These are phyloP conservation scores for Falco novaeseelandiae DNA, from an alignment of 2,797 vertebrate species.

Conservation along the genomic window DNA sequence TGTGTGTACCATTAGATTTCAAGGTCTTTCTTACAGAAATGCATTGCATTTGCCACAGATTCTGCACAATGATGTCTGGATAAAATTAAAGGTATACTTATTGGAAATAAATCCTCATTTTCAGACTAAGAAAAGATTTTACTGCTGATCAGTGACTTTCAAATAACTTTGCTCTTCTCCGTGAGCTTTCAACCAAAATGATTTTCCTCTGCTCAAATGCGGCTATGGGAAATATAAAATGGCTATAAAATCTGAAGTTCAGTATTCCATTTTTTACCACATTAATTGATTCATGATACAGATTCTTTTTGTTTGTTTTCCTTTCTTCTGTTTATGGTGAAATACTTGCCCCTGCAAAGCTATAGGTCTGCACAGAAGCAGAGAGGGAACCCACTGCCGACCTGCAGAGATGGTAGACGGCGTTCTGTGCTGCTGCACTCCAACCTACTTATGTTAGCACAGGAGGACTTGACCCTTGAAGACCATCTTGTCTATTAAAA, in stretches of 20 bases:
- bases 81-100: background rate
- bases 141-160: background rate
- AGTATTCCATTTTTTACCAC: background rate
- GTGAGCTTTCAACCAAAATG: background rate
- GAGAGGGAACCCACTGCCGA: background rate
- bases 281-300: background rate
- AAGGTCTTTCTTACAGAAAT: background rate
- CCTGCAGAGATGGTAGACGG: background rate
- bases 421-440: background rate
- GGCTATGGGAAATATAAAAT: background rate
- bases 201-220: background rate
- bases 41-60: background rate
- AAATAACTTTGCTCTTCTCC: background rate
- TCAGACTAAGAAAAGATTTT: background rate
- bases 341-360: background rate
- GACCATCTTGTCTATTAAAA: background rate
- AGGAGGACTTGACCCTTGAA: background rate
- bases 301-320: background rate
- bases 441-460: background rate
- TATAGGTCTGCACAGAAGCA: background rate
- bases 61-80: background rate
- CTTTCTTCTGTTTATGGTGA: background rate
- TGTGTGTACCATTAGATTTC: background rate
- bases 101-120: slow-evolving; percentile 23
- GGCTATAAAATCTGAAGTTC: background rate